These are phyloP conservation scores for Gymnobelideus leadbeateri DNA, from an alignment of 2,113 vertebrate species.

Conservation along the genomic window DNA sequence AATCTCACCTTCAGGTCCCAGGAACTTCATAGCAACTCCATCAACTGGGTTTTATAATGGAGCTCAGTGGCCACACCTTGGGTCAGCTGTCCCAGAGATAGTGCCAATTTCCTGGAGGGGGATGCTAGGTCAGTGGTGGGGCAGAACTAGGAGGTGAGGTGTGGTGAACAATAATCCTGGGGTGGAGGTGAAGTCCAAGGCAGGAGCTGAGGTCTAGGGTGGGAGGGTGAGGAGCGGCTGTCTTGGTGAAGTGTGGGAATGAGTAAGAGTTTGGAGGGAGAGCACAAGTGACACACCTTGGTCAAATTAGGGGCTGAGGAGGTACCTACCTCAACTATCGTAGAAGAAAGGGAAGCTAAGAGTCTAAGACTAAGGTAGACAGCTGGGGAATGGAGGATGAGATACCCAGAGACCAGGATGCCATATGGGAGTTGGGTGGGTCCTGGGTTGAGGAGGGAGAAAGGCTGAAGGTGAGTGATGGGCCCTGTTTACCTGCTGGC, in stretches of 20 bases:
- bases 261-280: conserved; percentile 15
- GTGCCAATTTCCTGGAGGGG: conserved; percentile 71
- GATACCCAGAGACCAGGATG: background rate
- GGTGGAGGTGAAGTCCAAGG: background rate
- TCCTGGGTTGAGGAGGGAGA: background rate
- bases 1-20: conserved; percentile 74
- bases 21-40: conserved; percentile 43
- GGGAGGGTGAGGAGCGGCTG: background rate
- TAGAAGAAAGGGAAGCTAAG: conserved; percentile 7
- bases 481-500: conserved; percentile 31
- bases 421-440: background rate
- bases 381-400: conserved; percentile 66
- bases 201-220: background rate
- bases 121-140: background rate
- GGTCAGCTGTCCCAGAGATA: conserved; percentile 39
- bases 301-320: conserved; percentile 12
- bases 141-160: background rate
- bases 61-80: conserved; percentile 57
- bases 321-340: background rate
- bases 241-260: background rate
- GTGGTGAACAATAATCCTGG: background rate
- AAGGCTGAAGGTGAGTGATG: background rate
- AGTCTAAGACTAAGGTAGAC: conserved; percentile 30
- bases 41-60: conserved; percentile 67
- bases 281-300: background rate